These are phyloP conservation scores for Sapajus apella DNA, from an alignment of 2,113 vertebrate species.

Conservation along the genomic window DNA sequence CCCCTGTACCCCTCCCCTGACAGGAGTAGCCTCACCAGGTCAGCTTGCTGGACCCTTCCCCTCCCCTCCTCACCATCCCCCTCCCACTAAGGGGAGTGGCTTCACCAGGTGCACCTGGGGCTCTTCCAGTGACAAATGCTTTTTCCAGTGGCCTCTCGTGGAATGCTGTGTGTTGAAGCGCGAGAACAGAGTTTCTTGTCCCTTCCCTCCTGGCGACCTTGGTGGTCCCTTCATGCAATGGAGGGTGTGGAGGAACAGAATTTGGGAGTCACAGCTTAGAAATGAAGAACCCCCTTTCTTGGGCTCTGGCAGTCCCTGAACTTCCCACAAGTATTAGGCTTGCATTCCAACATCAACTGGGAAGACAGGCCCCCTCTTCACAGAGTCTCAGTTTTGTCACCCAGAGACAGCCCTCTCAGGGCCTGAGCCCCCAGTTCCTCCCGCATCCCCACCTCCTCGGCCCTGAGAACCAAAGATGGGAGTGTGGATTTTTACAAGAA, in stretches of 20 bases:
- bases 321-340: background rate
- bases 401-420: background rate
- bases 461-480: slow-evolving; percentile 12
- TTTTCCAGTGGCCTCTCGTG: background rate
- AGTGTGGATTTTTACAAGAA: slow-evolving; percentile 5
- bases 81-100: background rate
- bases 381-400: background rate
- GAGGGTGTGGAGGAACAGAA: background rate
- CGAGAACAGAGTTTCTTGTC: background rate
- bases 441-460: background rate
- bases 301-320: background rate
- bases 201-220: background rate
- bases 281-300: background rate
- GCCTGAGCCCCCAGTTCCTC: background rate
- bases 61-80: no score
- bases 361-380: background rate
- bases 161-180: background rate
- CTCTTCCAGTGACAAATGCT: background rate
- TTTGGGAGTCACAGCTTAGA: background rate
- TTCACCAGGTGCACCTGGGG: background rate
- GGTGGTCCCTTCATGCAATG: background rate
- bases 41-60: background rate
- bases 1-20: accelerated
- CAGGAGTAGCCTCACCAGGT: background rate
- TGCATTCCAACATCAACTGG: background rate